These are phyloP conservation scores for Lagopus muta DNA, from an alignment of 2,113 vertebrate species.

Conservation along the genomic window DNA sequence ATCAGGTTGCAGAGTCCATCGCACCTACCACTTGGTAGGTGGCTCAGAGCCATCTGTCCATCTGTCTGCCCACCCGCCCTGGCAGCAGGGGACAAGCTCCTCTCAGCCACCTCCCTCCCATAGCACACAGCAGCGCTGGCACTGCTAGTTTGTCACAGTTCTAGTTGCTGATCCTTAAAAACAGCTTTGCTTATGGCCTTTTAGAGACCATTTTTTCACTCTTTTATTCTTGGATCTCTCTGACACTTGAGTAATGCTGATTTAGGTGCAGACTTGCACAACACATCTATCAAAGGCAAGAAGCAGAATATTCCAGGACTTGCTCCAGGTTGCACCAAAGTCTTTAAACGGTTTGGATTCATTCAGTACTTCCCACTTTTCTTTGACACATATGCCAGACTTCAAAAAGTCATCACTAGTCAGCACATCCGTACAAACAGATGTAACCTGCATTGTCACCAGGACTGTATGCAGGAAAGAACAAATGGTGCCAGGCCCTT, in stretches of 20 bases:
- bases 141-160: not conserved
- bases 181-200: not conserved
- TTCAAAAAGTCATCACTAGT: constrained; percentile 16
- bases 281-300: not conserved
- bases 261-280: not conserved
- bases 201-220: not conserved
- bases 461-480: not conserved
- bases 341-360: constrained; percentile 10
- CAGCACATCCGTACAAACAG: not conserved
- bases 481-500: not conserved
- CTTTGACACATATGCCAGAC: constrained; percentile 32
- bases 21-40: not conserved
- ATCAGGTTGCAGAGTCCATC: not conserved
- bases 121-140: not conserved
- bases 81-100: not conserved
- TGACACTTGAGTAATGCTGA: not conserved
- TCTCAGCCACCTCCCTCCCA: not conserved
- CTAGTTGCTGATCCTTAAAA: not conserved
- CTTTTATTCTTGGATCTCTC: not conserved
- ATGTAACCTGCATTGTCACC: constrained; percentile 32
- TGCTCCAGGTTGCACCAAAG: constrained; percentile 24
- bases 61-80: not conserved
- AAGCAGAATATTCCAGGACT: constrained; percentile 5
- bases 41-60: not conserved
- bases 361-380: not conserved